Evolutionary conservation across 2,113 vertebrate species (phyloP), one percentile per base, ranked within the genome.

Genomic region (Arothron firmamentum): DNA sequence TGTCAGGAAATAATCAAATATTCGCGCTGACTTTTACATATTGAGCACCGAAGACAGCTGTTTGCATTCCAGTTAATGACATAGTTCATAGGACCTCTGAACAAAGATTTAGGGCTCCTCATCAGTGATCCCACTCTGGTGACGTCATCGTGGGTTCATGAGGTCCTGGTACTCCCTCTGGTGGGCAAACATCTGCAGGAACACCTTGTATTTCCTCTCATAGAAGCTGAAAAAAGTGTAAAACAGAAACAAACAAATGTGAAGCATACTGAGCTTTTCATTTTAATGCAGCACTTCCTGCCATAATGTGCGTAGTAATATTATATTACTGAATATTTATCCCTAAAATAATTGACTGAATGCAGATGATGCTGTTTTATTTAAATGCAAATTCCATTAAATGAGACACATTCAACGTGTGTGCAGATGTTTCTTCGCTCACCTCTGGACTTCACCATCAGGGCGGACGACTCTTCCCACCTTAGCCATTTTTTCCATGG

Each of bases 401-500:
- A 45, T 14, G 46, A 48, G 15, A 17, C 17, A 6, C 46, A 23
- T 23, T 23, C 21, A 23, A 23, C 21, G 3, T 23, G 21, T 23
- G 21, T 23, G 21, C 48, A 50, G 20, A 50, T 19, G 20, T 4
- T 50, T 1, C n/a, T 16, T 4, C 1, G 20, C 83, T 84, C 60
- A 98, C 96, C 92, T 92, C 78, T 91, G 87, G 11, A 95, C 88
- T 52, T 90, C 83, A 0, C 1, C 75, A 68, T 92, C 88, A 1
- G 96, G 94, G 64, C 79, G 84, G 72, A 98, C 78, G 0, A 97
- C 90, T 83, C 85, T 89, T 42, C 96, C 95, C 17, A 93, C 90
- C 88, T 88, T 94, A 52, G 91, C 92, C 96, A 98, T 98, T 87
- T 87, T 93, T 57, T 81, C 85, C 95, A 97, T 96, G 41, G 95